A percentile compares a stretch with the other conserved stretches of the same genome.
Evolutionary conservation across 2,888 invertebrate species (phyloP).

Genomic region (Abscondita cerata): DNA sequence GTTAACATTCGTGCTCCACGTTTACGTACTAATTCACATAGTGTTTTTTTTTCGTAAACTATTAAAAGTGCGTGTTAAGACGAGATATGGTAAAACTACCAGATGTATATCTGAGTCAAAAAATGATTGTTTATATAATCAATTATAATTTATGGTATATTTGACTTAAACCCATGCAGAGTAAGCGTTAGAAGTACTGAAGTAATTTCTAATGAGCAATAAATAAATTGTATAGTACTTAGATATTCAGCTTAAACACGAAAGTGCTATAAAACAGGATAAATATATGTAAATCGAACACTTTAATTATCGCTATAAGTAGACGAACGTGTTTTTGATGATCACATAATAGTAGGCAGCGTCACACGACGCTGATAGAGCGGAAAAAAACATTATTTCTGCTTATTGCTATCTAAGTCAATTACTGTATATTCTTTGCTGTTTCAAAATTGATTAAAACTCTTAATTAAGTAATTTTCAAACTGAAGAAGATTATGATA

Average conservation of each 20-base stretch:
- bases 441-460: slow-evolving; percentile 26
- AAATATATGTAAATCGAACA: slow-evolving; percentile 21
- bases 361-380: slow-evolving; percentile 29
- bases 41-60: neutral
- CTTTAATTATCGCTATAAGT: slow-evolving; percentile 26
- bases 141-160: too few relatives aligned
- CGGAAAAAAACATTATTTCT: slow-evolving; percentile 32
- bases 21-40: neutral
- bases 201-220: too few relatives aligned
- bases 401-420: slow-evolving; percentile 31
- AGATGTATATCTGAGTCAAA: too few relatives aligned
- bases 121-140: too few relatives aligned
- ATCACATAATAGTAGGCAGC: slow-evolving; percentile 16
- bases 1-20: too few relatives aligned
- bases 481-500: too few relatives aligned
- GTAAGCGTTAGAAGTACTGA: too few relatives aligned
- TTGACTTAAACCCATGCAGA: too few relatives aligned
- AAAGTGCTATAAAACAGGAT: slow-evolving; percentile 2
- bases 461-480: slow-evolving; percentile 2
- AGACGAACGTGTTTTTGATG: slow-evolving; percentile 30
- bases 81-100: too few relatives aligned
- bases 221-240: too few relatives aligned
- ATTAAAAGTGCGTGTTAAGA: neutral
- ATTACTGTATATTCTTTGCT: slow-evolving; percentile 16
- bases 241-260: too few relatives aligned